These are phyloP conservation scores for Choloepus hoffmanni DNA, from an alignment of 2,113 vertebrate genomes.

Conservation along the genomic window DNA sequence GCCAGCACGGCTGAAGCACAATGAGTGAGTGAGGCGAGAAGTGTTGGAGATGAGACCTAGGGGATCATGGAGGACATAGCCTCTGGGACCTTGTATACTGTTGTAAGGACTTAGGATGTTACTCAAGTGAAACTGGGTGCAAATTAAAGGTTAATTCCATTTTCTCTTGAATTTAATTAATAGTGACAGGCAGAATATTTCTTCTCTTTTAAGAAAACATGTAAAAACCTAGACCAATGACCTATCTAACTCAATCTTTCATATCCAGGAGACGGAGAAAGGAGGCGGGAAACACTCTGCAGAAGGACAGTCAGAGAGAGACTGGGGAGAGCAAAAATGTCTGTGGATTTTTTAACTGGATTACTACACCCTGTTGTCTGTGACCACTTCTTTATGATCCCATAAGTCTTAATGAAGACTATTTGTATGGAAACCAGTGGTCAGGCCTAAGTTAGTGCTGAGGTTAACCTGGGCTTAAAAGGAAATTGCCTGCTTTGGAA, in stretches of 20 bases:
- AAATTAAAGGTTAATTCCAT: neutral
- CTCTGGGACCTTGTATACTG: neutral
- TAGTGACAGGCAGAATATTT: neutral
- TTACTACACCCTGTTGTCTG: neutral
- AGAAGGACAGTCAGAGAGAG: neutral
- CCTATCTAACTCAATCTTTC: neutral
- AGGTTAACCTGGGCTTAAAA: no score
- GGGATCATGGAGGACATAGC: fast-evolving
- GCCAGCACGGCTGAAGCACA: neutral
- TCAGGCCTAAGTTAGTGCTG: no score
- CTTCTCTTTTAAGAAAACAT: conserved; percentile 19
- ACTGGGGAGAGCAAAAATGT: neutral
- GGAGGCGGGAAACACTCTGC: neutral
- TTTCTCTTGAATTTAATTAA: neutral
- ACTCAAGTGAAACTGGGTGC: no score
- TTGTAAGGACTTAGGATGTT: neutral
- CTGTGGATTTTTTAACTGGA: neutral
- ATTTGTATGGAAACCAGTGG: no score
- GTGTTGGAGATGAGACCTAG: fast-evolving
- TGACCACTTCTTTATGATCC: neutral
- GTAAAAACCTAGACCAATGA: neutral
- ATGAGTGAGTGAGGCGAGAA: neutral
- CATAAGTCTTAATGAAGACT: neutral
- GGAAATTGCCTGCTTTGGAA: neutral
- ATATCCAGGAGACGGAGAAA: neutral